Evolutionary conservation across 2,113 vertebrate species (phyloP).

Genomic region (Carettochelys insculpta): DNA sequence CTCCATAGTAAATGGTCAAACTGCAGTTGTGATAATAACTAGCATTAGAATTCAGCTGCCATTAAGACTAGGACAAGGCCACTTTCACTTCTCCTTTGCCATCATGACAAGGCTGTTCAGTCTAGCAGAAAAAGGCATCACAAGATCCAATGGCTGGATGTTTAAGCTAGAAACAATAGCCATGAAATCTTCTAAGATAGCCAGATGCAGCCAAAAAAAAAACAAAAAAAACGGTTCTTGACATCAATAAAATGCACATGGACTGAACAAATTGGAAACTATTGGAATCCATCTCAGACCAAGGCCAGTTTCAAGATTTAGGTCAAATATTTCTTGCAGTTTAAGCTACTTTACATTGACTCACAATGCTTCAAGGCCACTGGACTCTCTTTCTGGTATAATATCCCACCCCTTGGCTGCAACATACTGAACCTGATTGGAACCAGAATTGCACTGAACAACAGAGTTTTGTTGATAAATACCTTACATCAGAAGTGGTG

Average conservation of each 20-base stretch:
- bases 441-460: neutral
- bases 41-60: slow-evolving; percentile 26
- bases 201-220: neutral
- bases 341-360: neutral
- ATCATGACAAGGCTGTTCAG: neutral
- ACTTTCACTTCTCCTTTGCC: neutral
- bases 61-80: neutral
- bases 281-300: neutral
- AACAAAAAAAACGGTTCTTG: neutral
- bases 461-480: neutral
- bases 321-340: accelerated
- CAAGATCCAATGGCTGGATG: neutral
- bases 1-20: slow-evolving; percentile 37
- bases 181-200: neutral
- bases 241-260: neutral
- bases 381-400: neutral
- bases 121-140: neutral
- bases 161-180: neutral
- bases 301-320: neutral
- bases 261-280: neutral
- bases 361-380: neutral
- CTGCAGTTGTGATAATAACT: slow-evolving; percentile 22
- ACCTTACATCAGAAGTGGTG: neutral
- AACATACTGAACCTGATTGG: neutral
- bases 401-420: neutral